Percentiles rank a stretch among this genome's conserved stretches.
Conservation (phyloP, 2,888 invertebrate species). For the Pollenia angustigena region DNA sequence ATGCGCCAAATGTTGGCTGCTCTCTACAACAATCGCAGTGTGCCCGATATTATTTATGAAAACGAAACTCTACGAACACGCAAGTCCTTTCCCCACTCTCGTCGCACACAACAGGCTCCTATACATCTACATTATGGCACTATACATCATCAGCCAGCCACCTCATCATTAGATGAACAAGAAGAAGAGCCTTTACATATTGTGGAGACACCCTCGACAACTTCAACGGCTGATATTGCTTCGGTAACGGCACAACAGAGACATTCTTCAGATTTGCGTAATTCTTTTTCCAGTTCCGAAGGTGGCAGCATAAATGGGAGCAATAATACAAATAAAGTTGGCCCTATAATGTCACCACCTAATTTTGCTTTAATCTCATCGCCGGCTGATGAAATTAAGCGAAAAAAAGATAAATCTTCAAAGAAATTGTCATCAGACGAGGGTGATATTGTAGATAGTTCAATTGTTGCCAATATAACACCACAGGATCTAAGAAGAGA, state of each 20-base stretch:
- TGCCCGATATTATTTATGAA: conserved; percentile 81
- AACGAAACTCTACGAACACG: conserved; percentile 80
- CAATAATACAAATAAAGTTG: conserved; percentile 44
- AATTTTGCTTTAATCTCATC: conserved; percentile 75
- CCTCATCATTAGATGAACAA: conserved; percentile 78
- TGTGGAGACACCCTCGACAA: conserved; percentile 70
- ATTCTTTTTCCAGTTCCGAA: conserved; percentile 79
- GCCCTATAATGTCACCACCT: conserved; percentile 75
- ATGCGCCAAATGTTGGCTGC: conserved; percentile 82
- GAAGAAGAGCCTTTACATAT: conserved; percentile 77
- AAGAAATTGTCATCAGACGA: conserved; percentile 74
- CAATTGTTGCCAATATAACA: conserved; percentile 59
- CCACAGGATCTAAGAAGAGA: conserved; percentile 81
- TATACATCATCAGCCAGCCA: conserved; percentile 80
- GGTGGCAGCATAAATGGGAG: conserved; percentile 75
- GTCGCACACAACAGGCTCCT: conserved; percentile 79
- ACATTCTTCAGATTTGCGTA: conserved; percentile 73
- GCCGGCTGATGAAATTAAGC: conserved; percentile 68
- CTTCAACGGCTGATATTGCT: conserved; percentile 72
- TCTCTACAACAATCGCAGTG: conserved; percentile 78
- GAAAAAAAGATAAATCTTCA: conserved; percentile 67
- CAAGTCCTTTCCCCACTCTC: conserved; percentile 77
- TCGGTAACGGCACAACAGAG: conserved; percentile 72
- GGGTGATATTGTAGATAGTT: conserved; percentile 67
- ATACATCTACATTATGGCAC: conserved; percentile 83